phyloP scores from a whole-genome alignment of 2,888 invertebrate species.

The Pyrochroa serraticornis region DNA sequence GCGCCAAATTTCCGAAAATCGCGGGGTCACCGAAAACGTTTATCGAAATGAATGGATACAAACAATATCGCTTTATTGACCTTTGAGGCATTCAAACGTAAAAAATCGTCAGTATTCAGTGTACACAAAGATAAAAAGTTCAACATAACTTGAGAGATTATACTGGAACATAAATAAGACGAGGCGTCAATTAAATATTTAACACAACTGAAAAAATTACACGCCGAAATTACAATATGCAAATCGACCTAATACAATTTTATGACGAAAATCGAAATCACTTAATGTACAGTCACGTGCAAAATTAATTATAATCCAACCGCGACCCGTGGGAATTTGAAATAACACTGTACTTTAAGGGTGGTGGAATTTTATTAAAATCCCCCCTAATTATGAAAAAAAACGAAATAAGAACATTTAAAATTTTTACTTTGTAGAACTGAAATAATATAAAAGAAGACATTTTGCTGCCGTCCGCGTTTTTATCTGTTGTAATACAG shows the following conservation, averaged over 20 bases:
- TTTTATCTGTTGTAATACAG: constrained; percentile 21
- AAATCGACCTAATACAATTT: no score
- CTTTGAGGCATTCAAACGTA: constrained; percentile 6
- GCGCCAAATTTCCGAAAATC: background rate
- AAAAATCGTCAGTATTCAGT: constrained; percentile 6
- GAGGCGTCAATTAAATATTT: no score
- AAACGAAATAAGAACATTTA: background rate
- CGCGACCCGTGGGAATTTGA: no score
- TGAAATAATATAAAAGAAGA: constrained; percentile 9
- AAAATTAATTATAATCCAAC: no score
- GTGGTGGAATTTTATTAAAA: no score
- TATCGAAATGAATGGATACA: background rate
- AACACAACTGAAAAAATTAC: background rate
- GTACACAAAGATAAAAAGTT: constrained; percentile 5
- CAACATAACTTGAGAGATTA: background rate
- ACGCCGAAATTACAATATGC: no score
- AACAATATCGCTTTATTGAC: background rate
- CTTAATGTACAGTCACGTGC: no score
- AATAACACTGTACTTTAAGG: no score
- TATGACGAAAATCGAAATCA: no score
- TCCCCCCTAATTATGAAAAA: background rate
- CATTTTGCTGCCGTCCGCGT: constrained; percentile 3
- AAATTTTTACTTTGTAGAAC: background rate
- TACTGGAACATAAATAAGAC: no score
- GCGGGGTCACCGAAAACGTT: background rate